Conservation (phyloP, 2,888 invertebrate genomes). For the Volucella inanis region DNA sequence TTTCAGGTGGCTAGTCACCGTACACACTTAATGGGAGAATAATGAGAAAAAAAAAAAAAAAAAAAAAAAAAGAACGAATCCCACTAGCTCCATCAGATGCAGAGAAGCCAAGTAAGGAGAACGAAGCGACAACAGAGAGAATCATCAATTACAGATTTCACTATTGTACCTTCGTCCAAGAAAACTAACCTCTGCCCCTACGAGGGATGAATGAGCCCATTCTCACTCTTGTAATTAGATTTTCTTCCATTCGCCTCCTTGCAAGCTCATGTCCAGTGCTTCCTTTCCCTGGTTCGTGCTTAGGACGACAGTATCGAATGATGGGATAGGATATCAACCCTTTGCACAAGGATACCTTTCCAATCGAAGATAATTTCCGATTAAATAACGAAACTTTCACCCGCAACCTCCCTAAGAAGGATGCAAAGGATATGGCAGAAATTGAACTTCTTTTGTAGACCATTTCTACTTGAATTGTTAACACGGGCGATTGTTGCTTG, state of each 20-base stretch:
- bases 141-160: conserved; percentile 71
- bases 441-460: background rate
- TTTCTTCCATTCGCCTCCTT: conserved; percentile 22
- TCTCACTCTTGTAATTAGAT: conserved; percentile 68
- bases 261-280: background rate
- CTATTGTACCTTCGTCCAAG: conserved; percentile 40
- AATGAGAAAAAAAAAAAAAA: conserved; percentile 26
- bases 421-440: no score
- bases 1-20: conserved; percentile 66
- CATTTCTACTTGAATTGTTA: conserved; percentile 23
- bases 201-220: conserved; percentile 49
- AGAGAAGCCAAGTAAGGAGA: background rate
- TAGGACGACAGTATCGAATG: conserved; percentile 23
- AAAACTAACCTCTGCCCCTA: conserved; percentile 11
- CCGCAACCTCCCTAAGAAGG: background rate
- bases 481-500: conserved; percentile 26
- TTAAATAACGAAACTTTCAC: conserved; percentile 53
- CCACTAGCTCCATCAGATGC: background rate
- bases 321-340: conserved; percentile 30
- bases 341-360: conserved; percentile 36
- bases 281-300: conserved; percentile 1
- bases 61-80: conserved; percentile 12
- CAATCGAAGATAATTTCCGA: conserved; percentile 61
- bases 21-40: conserved; percentile 53
- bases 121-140: conserved; percentile 33